phyloP scores from a whole-genome alignment of 2,797 vertebrate genomes.

The Pantherophis vulpinus region DNA sequence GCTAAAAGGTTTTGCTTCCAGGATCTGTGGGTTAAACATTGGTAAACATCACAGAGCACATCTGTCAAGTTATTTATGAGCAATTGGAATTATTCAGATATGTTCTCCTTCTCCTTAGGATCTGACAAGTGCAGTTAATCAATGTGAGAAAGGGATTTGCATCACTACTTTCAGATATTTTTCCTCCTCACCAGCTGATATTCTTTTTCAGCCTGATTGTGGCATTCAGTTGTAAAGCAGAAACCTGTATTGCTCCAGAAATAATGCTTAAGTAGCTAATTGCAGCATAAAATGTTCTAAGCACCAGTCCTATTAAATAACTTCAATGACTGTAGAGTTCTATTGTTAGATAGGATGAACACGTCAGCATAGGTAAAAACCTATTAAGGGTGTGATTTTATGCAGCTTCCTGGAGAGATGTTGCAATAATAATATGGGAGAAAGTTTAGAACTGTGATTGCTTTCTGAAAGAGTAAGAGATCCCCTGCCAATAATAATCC shows the following conservation, averaged over 20 bases:
- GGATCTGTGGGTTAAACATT: slow-evolving; percentile 2
- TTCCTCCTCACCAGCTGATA: slow-evolving; percentile 37
- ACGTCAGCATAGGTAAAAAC: neutral
- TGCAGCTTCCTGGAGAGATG: neutral
- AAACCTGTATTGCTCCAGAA: slow-evolving; percentile 23
- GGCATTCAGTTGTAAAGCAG: slow-evolving; percentile 31
- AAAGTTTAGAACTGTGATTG: neutral
- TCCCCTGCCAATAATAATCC: neutral
- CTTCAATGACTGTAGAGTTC: neutral
- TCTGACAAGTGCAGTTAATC: slow-evolving; percentile 44
- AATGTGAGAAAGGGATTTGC: slow-evolving; percentile 22
- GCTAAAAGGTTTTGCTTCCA: slow-evolving; percentile 10
- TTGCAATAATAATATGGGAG: neutral
- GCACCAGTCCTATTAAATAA: neutral
- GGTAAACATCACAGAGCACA: slow-evolving; percentile 19
- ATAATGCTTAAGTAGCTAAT: slow-evolving; percentile 37
- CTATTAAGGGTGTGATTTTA: neutral
- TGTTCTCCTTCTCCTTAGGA: slow-evolving; percentile 25
- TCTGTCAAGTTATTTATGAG: slow-evolving; percentile 39
- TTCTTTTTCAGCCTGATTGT: slow-evolving; percentile 26
- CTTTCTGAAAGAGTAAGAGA: neutral
- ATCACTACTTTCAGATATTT: slow-evolving; percentile 38
- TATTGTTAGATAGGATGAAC: slow-evolving; percentile 2
- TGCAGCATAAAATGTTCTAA: slow-evolving; percentile 31
- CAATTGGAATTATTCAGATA: slow-evolving; percentile 31